Conservation (phyloP, 2,888 invertebrate species). For the Parascotia fuliginaria region DNA sequence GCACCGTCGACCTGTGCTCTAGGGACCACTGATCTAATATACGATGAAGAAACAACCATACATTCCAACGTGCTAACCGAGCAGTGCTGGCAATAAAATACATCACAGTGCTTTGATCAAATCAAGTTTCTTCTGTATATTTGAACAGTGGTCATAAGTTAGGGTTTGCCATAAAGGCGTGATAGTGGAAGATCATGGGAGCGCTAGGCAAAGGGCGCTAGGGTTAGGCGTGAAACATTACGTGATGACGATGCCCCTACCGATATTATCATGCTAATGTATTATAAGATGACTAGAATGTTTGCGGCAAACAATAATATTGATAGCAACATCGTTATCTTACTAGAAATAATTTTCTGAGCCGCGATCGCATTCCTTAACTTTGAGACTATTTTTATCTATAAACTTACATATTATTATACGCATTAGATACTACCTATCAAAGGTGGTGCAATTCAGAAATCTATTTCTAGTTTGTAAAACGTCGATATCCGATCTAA, state of each 20-base stretch:
- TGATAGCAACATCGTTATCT: conserved; percentile 48
- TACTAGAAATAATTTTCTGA: conserved; percentile 56
- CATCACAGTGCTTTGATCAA: conserved; percentile 42
- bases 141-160: conserved; percentile 59
- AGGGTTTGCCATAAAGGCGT: conserved; percentile 72
- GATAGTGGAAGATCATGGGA: conserved; percentile 79
- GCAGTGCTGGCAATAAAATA: conserved; percentile 36
- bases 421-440: conserved; percentile 28
- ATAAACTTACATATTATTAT: conserved; percentile 30
- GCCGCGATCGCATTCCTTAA: conserved; percentile 43
- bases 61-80: conserved; percentile 25
- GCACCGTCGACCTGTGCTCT: conserved; percentile 50
- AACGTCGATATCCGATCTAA: conserved; percentile 38
- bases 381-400: conserved; percentile 36
- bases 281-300: conserved; percentile 31
- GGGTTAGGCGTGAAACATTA: conserved; percentile 59
- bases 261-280: conserved; percentile 35
- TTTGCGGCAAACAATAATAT: conserved; percentile 32
- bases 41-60: conserved; percentile 47
- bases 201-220: conserved; percentile 77
- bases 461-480: conserved; percentile 47
- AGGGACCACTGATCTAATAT: conserved; percentile 61
- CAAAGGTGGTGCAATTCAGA: conserved; percentile 51
- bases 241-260: conserved; percentile 45
- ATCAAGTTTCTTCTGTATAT: conserved; percentile 55